Base-by-base conservation (phyloP, 2,888 invertebrate genomes). In the Yponomeuta cagnagella region DNA sequence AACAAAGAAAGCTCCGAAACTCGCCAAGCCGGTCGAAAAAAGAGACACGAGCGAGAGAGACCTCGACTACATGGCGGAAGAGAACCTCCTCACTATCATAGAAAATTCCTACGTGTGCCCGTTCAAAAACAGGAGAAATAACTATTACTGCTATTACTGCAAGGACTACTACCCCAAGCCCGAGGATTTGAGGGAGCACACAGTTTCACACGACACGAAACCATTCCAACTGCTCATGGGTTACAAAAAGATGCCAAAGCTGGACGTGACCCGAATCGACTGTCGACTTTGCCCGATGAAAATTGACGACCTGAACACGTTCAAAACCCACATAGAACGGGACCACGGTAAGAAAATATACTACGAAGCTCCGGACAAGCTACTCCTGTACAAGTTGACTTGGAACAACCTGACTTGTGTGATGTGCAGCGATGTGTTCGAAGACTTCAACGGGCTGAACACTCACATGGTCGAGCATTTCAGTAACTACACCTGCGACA, bases 131-230 rank as follows among this genome's bases (percentile, higher is more conserved):
- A 74, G 91, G 72, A 72, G 90, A 3, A 92, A 90, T 48, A 91
- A 90, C 69, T 90, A 90, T 70, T 90, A 90, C 70, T 92, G 91
- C 70, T 92, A 90, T 75, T 92, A 92, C 72, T 92, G 91, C 73
- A 90, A 90, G 63, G 90, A 90, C 58, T 89, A 90, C 37, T 92
- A 87, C 67, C 87, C 90, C 0, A 90, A 91, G 69, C 90, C 91
- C 0, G 90, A 91, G 72, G 89, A 90, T 58, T 72, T 92, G 2
- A 75, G 91, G 33, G 89, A 89, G n/a, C 91, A 92, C 48, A 92
- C 91, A 0, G 75, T 83, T 0, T 80, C 84, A 0, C 92, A 92
- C 15, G 90, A 92, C 73, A 90, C 91, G 0, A 90, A 90, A 73
- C 89, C 90, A 0, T 92, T 92, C 74, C 89, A 90, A 72, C 74